Evolutionary conservation across 1,140 invertebrate genomes (phyloP), one percentile per base, ranked within the genome.

Genomic region (Diploscapter pachys): DNA sequence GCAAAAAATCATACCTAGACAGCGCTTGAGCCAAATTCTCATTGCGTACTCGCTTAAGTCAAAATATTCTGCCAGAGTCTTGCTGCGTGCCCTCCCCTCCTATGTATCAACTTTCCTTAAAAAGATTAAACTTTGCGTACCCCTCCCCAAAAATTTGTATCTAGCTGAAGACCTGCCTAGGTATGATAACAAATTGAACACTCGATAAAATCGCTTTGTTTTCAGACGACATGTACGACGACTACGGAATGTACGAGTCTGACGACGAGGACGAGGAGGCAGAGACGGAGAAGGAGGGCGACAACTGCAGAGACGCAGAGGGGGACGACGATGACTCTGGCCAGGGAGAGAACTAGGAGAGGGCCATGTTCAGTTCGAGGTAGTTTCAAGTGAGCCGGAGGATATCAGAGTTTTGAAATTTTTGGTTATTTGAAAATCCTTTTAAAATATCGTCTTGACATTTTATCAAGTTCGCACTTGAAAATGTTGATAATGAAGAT

Each of bases 191-290:
- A 4, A 49, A 8, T 51, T 51, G 49, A 51, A 67, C 51, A 51
- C 5, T 5, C 13, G 65, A 31, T 13, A 13, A 50, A 48, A 56
- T 50, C 5, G 2, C 13, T 68, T 62, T 31, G n/a, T 74, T 68
- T 3, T 53, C 5, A 52, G 81, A 85, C 71, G 80, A 85, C 73
- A 79, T 81, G 62, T 81, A 80, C 81, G 83, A 80, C 86, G 93
- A 95, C 53, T 78, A 71, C 31, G 80, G 79, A 48, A 63, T 78
- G 70, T 78, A 80, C 70, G 69, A 75, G 8, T 57, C 77, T 53
- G 75, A 78, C 8, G 68, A 72, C 66, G 73, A 55, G 6, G 81
- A 81, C 52, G 81, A 76, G 5, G 82, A 31, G 31, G 61, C 63
- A 8, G 56, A 70, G 48, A 74, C 50, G 0, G 77, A 78, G 13